Percentiles rank a stretch among this genome's conserved stretches.
phyloP scores from a whole-genome alignment of 2,888 invertebrate genomes.

The Eristalis arbustorum region DNA sequence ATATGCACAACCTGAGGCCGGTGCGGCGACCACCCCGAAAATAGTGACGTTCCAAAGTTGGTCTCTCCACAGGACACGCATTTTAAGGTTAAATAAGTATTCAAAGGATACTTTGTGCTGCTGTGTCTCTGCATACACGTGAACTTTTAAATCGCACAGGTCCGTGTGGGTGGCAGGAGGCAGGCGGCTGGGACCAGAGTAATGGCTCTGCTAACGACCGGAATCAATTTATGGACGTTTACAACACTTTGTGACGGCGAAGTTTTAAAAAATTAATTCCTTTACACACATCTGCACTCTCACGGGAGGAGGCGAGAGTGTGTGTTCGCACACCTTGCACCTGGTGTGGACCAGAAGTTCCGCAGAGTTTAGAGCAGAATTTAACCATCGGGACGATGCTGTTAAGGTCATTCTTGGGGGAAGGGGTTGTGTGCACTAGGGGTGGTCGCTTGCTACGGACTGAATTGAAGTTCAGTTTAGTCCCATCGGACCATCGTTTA shows the following conservation, averaged over 20 bases:
- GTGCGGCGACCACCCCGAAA: background rate
- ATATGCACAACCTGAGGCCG: background rate
- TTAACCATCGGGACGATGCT: background rate
- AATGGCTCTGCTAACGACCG: background rate
- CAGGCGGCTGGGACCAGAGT: background rate
- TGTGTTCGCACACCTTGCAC: background rate
- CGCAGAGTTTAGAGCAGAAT: background rate
- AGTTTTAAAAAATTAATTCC: background rate
- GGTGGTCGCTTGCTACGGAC: background rate
- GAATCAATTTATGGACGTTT: background rate
- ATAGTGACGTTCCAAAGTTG: slow-evolving; percentile 2
- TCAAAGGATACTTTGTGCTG: background rate
- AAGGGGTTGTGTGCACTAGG: background rate
- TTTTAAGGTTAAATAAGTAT: slow-evolving; percentile 5
- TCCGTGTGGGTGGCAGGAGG: background rate
- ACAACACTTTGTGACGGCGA: background rate
- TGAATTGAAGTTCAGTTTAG: background rate
- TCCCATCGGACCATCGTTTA: too few relatives aligned
- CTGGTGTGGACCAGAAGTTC: background rate
- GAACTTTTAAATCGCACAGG: background rate
- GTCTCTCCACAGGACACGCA: background rate
- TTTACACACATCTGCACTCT: background rate
- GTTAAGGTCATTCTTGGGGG: background rate
- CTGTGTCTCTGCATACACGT: background rate
- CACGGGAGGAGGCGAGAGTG: background rate